A percentile compares a stretch with the other conserved stretches of the same genome.
Evolutionary conservation across 2,797 vertebrate species (phyloP).

Genomic region (Cheirogaleus major): DNA sequence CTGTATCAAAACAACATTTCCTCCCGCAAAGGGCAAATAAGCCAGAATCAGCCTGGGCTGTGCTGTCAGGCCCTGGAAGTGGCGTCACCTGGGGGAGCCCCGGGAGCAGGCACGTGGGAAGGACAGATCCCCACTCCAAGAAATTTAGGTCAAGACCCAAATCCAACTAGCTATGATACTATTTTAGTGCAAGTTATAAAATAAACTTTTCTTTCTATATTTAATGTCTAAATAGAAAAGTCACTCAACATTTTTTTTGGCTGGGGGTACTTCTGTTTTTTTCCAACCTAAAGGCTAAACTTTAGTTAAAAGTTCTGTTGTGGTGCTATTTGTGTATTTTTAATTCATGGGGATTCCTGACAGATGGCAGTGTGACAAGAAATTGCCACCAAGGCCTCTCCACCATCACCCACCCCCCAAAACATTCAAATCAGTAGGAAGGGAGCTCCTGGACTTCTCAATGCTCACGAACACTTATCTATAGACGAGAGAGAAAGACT

Average conservation of each 20-base stretch:
- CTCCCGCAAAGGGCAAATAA: background rate
- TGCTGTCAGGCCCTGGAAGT: fast-evolving
- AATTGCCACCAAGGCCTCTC: background rate
- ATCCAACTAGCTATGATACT: background rate
- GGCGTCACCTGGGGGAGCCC: fast-evolving
- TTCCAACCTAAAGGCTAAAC: background rate
- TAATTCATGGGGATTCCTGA: background rate
- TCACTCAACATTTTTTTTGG: background rate
- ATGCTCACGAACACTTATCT: too few species aligned
- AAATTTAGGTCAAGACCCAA: background rate
- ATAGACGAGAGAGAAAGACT: background rate
- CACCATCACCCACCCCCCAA: background rate
- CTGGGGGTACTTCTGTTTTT: background rate
- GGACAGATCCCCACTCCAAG: fast-evolving
- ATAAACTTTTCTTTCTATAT: background rate
- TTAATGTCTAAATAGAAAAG: background rate
- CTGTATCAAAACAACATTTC: background rate
- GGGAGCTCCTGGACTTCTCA: background rate
- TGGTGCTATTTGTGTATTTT: background rate
- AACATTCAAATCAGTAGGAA: background rate
- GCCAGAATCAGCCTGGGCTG: background rate
- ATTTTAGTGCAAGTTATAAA: background rate
- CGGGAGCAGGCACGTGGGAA: background rate
- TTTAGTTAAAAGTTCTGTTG: background rate
- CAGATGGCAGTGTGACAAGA: background rate